Percentiles rank a stretch among this genome's conserved stretches.
Conservation (phyloP, 1,140 invertebrate species). For the Magallana ariakensis region DNA sequence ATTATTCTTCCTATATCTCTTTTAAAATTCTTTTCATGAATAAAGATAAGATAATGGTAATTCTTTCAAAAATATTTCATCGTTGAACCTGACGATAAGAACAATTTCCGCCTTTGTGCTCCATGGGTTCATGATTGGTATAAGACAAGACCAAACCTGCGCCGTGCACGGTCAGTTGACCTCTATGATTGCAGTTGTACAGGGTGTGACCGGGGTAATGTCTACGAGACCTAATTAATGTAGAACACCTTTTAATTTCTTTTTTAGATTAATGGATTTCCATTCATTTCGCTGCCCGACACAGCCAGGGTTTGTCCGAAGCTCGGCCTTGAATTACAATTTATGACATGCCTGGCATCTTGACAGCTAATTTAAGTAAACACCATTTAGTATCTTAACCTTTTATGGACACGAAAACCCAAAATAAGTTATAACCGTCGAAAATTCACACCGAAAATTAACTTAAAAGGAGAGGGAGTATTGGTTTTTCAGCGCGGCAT, state of each 20-base stretch:
- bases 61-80: too few relatives aligned
- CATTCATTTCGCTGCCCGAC: constrained; percentile 6
- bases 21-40: too few relatives aligned
- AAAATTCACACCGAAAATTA: constrained; percentile 32
- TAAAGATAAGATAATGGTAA: too few relatives aligned
- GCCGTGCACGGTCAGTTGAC: constrained; percentile 10
- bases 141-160: background rate
- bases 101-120: too few relatives aligned
- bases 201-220: background rate
- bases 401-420: constrained; percentile 20
- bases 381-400: constrained; percentile 27
- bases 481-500: background rate
- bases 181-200: background rate
- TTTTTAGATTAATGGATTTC: constrained; percentile 8
- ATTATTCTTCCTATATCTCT: too few relatives aligned
- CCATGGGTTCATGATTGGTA: too few relatives aligned
- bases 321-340: background rate
- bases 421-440: background rate
- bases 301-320: background rate
- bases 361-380: constrained; percentile 33
- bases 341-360: constrained; percentile 21
- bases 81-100: too few relatives aligned
- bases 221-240: constrained; percentile 29
- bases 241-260: constrained; percentile 22
- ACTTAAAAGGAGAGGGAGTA: constrained; percentile 4